Evolutionary conservation across 2,797 vertebrate genomes (phyloP).

Genomic region (Chaenodraco wilsoni): DNA sequence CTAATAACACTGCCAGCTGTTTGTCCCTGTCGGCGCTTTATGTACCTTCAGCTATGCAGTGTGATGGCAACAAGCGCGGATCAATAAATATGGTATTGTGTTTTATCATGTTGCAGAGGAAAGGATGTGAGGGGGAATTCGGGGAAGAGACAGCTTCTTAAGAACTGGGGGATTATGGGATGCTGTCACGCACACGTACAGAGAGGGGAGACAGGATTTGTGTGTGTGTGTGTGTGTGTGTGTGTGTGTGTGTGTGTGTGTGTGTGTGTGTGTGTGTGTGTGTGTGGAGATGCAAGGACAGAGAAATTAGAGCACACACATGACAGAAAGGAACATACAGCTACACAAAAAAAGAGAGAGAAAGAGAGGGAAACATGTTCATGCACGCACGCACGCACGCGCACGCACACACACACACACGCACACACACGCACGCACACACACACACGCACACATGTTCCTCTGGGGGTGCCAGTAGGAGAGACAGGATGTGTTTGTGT

Average conservation of each 20-base stretch:
- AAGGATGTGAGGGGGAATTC: constrained; percentile 22
- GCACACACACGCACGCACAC: too few relatives aligned
- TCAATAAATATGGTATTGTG: constrained; percentile 2
- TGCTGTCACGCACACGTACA: constrained; percentile 23
- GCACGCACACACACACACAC: too few relatives aligned
- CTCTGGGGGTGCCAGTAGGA: too few relatives aligned
- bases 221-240: too few relatives aligned
- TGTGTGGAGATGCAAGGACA: too few relatives aligned
- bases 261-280: too few relatives aligned
- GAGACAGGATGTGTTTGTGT: too few relatives aligned
- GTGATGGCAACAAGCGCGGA: constrained; percentile 26
- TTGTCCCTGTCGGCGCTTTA: constrained; percentile 41
- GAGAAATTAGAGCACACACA: constrained; percentile 3
- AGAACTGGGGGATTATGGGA: constrained; percentile 55
- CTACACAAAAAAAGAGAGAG: neutral
- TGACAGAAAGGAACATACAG: constrained; percentile 17
- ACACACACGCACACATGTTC: too few relatives aligned
- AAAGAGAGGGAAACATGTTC: neutral
- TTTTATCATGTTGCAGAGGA: constrained; percentile 33
- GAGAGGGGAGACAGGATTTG: neutral
- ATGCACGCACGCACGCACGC: too few relatives aligned
- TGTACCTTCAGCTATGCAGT: constrained; percentile 43
- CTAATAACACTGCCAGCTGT: constrained; percentile 33
- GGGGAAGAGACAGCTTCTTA: constrained; percentile 27
- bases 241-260: too few relatives aligned